These are phyloP conservation scores for Rhincodon typus DNA, from an alignment of 2,797 vertebrate genomes.

Conservation along the genomic window DNA sequence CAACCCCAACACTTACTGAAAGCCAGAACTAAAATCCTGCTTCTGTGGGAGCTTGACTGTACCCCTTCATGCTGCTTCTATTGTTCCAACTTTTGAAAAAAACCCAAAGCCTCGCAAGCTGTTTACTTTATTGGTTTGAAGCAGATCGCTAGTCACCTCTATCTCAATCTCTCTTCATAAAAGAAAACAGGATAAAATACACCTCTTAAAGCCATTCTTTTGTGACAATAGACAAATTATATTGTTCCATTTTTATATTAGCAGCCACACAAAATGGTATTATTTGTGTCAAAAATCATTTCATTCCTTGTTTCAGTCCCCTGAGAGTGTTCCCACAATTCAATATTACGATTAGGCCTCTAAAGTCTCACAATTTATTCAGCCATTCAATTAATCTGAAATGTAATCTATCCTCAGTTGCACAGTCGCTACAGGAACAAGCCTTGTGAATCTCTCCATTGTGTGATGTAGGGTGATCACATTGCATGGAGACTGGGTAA, in stretches of 20 bases:
- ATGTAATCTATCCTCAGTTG: not conserved
- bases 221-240: not conserved
- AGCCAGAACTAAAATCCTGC: too few species aligned
- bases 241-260: not conserved
- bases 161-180: too few species aligned
- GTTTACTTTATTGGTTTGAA: too few species aligned
- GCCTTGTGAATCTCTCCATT: not conserved
- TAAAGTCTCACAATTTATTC: not conserved
- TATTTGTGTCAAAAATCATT: slow-evolving; percentile 41
- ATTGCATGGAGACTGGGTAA: not conserved
- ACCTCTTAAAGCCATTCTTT: too few species aligned
- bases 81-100: too few species aligned
- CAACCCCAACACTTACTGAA: too few species aligned
- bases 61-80: too few species aligned
- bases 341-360: slow-evolving; percentile 47
- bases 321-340: slow-evolving; percentile 43
- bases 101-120: too few species aligned
- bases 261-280: not conserved
- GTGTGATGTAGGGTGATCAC: too few species aligned
- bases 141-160: too few species aligned
- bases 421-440: not conserved
- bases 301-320: slow-evolving; percentile 47
- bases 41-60: too few species aligned
- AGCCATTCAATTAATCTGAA: slow-evolving; percentile 32
- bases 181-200: too few species aligned